Percentiles rank a stretch among this genome's conserved stretches.
Evolutionary conservation across 1,140 invertebrate genomes (phyloP).

Genomic region (Capitella teleta): DNA sequence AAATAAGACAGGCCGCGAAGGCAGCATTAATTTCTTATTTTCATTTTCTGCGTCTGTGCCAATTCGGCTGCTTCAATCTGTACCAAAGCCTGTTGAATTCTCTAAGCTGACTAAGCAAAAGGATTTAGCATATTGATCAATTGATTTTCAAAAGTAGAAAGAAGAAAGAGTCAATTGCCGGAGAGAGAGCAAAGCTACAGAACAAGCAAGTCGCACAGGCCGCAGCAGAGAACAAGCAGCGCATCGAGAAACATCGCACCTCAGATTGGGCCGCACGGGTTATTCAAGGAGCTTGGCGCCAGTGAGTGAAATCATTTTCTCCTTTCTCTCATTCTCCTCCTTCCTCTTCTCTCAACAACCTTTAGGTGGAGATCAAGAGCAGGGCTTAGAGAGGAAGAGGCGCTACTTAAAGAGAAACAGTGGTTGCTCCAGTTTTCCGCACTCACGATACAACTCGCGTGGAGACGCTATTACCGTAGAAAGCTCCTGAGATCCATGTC

Average conservation of each 20-base stretch:
- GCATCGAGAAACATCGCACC: conserved; percentile 18
- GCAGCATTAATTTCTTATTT: not conserved
- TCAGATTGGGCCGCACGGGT: conserved; percentile 23
- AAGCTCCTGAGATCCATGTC: conserved; percentile 22
- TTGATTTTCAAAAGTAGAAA: conserved; percentile 3
- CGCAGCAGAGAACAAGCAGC: conserved; percentile 13
- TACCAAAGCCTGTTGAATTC: not conserved
- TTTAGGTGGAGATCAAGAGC: conserved; percentile 10
- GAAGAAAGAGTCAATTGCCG: conserved; percentile 10
- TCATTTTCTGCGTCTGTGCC: not conserved
- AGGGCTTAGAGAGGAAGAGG: conserved; percentile 18
- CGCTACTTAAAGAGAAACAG: conserved; percentile 25
- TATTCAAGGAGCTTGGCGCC: conserved; percentile 26
- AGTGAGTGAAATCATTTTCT: not conserved
- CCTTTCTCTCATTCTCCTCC: not conserved
- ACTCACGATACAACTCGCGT: conserved; percentile 34
- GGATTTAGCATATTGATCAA: no score
- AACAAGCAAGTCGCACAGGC: conserved; percentile 16
- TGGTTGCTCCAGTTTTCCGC: conserved; percentile 34
- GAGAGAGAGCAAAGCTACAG: conserved; percentile 16
- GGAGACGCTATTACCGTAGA: conserved; percentile 29
- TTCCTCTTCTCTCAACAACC: not conserved
- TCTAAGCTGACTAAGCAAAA: no score
- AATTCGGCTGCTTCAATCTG: not conserved
- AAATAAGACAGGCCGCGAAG: no score